Conservation (phyloP, 30 jellyfish, hydroid and myxozoan species). For the Pelagia noctiluca region DNA sequence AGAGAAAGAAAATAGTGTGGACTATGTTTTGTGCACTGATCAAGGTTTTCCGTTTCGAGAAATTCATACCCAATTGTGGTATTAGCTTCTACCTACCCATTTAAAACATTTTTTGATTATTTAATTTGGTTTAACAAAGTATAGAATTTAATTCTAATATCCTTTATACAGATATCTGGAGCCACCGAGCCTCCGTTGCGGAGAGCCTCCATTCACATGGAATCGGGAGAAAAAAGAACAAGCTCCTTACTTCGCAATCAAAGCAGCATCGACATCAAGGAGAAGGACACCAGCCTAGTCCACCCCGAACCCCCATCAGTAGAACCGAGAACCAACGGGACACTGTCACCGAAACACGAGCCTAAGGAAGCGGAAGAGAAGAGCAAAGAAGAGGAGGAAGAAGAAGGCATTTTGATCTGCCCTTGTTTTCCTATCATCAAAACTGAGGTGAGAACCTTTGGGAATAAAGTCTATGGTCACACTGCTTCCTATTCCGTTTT, state of each 20-base stretch:
- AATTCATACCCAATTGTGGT: too few relatives aligned
- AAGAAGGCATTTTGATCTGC: slow-evolving; percentile 63
- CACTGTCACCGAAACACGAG: slow-evolving; percentile 17
- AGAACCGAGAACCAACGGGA: slow-evolving; percentile 62
- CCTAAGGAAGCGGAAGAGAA: slow-evolving; percentile 22
- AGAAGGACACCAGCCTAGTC: slow-evolving; percentile 38
- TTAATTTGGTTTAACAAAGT: not conserved
- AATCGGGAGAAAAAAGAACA: slow-evolving; percentile 41
- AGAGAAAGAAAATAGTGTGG: too few relatives aligned
- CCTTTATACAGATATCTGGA: slow-evolving; percentile 46
- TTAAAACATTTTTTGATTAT: too few relatives aligned
- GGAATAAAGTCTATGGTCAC: too few relatives aligned
- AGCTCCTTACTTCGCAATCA: slow-evolving; percentile 56
- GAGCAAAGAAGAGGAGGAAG: slow-evolving; percentile 53
- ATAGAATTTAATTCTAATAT: not conserved
- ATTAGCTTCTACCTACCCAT: too few relatives aligned
- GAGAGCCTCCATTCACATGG: slow-evolving; percentile 27
- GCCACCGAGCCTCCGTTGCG: slow-evolving; percentile 46
- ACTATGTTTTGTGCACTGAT: too few relatives aligned
- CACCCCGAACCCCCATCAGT: slow-evolving; percentile 47
- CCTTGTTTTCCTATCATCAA: slow-evolving; percentile 92
- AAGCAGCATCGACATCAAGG: slow-evolving; percentile 60
- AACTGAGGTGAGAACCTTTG: too few relatives aligned
- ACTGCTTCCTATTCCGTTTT: too few relatives aligned
- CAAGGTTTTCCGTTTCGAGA: too few relatives aligned